These are phyloP conservation scores for Trichomalopsis sarcophagae DNA, from an alignment of 1,140 invertebrate genomes.

Conservation along the genomic window DNA sequence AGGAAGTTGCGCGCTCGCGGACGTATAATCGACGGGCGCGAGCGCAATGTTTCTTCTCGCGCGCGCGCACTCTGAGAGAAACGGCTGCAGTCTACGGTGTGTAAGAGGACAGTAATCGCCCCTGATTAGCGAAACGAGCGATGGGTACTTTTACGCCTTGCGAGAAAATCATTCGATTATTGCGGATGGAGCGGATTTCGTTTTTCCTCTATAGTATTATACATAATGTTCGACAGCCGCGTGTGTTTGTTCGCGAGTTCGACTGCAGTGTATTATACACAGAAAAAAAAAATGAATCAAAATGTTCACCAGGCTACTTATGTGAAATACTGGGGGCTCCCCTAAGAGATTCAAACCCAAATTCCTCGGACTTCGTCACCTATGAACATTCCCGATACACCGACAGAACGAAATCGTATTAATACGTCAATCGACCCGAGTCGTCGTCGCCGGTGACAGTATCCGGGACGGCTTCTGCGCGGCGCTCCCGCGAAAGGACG, in stretches of 20 bases:
- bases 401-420: slow-evolving; percentile 13
- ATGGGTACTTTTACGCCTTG: background rate
- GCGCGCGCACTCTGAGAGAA: background rate
- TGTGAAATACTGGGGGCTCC: background rate
- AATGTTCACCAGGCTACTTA: background rate
- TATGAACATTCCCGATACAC: background rate
- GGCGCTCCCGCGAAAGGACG: background rate
- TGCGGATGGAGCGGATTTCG: background rate
- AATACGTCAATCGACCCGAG: background rate
- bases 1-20: slow-evolving; percentile 1
- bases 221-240: too few relatives aligned
- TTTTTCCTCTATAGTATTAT: background rate
- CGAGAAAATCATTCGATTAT: slow-evolving; percentile 48
- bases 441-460: background rate
- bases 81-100: background rate
- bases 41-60: too few relatives aligned
- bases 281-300: too few relatives aligned
- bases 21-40: slow-evolving; percentile 16
- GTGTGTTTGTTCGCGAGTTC: too few relatives aligned
- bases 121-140: slow-evolving; percentile 61
- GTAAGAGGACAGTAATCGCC: slow-evolving; percentile 63
- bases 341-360: background rate
- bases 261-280: too few relatives aligned
- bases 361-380: background rate
- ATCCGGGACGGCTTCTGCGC: slow-evolving; percentile 31